These are phyloP conservation scores for Acanthoscelides obtectus DNA, from an alignment of 2,888 invertebrate genomes.

Conservation along the genomic window DNA sequence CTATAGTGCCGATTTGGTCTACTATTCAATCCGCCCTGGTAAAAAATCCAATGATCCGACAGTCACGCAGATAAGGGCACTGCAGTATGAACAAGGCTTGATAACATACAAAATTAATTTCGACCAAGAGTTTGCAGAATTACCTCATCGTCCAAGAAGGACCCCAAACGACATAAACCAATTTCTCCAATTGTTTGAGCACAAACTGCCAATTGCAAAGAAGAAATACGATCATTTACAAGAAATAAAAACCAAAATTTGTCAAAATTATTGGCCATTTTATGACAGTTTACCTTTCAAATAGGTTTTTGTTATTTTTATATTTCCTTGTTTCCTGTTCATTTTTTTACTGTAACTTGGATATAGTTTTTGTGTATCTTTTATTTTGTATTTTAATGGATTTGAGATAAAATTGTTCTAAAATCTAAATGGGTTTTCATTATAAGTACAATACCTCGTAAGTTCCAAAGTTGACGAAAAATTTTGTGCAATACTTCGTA, in stretches of 20 bases:
- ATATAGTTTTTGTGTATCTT: too few relatives aligned
- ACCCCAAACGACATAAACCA: neutral
- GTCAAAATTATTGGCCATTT: slow-evolving; percentile 9
- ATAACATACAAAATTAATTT: slow-evolving; percentile 10
- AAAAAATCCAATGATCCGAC: slow-evolving; percentile 15
- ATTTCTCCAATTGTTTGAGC: neutral
- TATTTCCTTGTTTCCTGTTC: too few relatives aligned
- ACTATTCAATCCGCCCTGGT: slow-evolving; percentile 15
- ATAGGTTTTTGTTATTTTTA: too few relatives aligned
- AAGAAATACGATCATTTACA: slow-evolving; percentile 10
- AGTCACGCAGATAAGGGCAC: slow-evolving; percentile 14
- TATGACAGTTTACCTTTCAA: slow-evolving; percentile 8
- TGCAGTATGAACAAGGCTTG: slow-evolving; percentile 12
- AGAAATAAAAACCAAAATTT: slow-evolving; percentile 8
- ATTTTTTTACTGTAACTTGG: too few relatives aligned
- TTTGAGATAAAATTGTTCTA: too few relatives aligned
- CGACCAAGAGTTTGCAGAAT: slow-evolving; percentile 5
- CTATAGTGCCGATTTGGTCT: slow-evolving; percentile 9
- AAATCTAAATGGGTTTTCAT: too few relatives aligned
- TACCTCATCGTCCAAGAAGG: slow-evolving; percentile 4
- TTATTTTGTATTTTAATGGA: too few relatives aligned
- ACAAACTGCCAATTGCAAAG: slow-evolving; percentile 5
- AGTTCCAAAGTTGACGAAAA: too few relatives aligned
- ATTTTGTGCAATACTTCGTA: too few relatives aligned
- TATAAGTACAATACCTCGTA: too few relatives aligned